Conservation (phyloP, 1,140 invertebrate species). For the Zaprionus ghesquierei region DNA sequence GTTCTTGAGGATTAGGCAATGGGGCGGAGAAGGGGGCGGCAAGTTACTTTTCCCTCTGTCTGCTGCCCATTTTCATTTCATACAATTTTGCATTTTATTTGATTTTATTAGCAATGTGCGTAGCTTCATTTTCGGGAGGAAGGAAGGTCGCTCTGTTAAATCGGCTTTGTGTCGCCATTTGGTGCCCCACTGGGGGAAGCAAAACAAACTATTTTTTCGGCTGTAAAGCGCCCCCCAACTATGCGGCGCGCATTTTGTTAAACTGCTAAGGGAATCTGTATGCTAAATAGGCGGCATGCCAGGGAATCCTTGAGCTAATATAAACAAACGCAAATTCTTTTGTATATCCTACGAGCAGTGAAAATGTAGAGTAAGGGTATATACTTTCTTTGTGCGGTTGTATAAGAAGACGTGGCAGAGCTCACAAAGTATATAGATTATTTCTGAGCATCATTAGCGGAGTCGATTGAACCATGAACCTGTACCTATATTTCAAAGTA, state of each 20-base stretch:
- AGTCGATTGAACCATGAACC: too few species aligned
- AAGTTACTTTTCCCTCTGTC: too few species aligned
- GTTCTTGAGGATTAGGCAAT: conserved; percentile 68
- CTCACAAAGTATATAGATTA: too few species aligned
- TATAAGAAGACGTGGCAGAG: too few species aligned
- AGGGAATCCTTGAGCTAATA: background rate
- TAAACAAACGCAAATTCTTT: background rate
- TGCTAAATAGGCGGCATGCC: conserved; percentile 32
- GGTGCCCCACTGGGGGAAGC: background rate
- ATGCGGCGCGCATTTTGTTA: too few species aligned
- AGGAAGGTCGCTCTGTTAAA: background rate
- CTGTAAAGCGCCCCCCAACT: background rate
- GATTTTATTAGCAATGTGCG: conserved; percentile 62
- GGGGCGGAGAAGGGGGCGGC: too few species aligned
- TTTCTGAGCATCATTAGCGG: too few species aligned
- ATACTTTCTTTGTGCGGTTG: too few species aligned
- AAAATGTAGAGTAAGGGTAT: too few species aligned
- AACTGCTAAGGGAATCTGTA: conserved; percentile 22
- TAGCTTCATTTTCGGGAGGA: conserved; percentile 10
- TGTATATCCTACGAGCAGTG: too few species aligned
- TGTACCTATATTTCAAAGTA: too few species aligned
- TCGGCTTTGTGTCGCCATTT: background rate
- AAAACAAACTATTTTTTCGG: conserved; percentile 37
- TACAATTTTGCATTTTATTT: conserved; percentile 72
- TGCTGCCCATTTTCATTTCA: conserved; percentile 39